Base-by-base conservation (phyloP, 2,113 vertebrate species). In the Zapornia atra region DNA sequence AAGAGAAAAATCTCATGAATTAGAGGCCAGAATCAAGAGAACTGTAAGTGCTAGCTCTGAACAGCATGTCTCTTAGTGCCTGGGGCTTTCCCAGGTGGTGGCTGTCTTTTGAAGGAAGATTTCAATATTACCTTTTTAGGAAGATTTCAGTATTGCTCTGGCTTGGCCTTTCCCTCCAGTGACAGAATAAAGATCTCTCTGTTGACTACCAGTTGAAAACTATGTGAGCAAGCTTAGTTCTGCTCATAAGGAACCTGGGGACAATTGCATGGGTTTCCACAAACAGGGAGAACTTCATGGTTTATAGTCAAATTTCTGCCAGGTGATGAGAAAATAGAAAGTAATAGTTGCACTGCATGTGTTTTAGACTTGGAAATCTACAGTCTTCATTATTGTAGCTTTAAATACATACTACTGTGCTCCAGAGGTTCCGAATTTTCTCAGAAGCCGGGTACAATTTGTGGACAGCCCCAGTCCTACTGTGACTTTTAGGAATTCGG, bases 401-500 rank as follows among this genome's bases (percentile, higher is more conserved):
- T 92, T 77, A 95, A 90, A 88, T 91, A 59, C 18, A 77, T 17
- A 88, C 25, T 53, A 70, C 46, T 5, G 19, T 63, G 54, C 92
- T 80, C 63, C 68, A 73, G 66, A 73, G 46, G 70, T 77, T 73
- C 46, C 46, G 26, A 88, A 77, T 51, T 91, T 87, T 73, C 73
- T 66, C 22, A 31, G 44, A 82, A 86, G 46, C 33, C 7, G 2
- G 15, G 18, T 73, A 38, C 63, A 70, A 86, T 92, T 83, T 81
- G 26, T 77, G 82, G 79, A 82, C 71, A 90, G 29, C 68, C 11
- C 22, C 38, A 51, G 60, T 16, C 92, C 79, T 86, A 79, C 85
- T 95, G 96, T 93, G 96, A 63, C 64, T 94, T 90, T 66, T 22
- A 73, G 68, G 75, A 94, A 75, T 70, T 93, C 38, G 29, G 12